Percentiles rank a stretch among this genome's conserved stretches.
Evolutionary conservation across 2,888 invertebrate genomes (phyloP).

Genomic region (Trileptium ribeirensis): DNA sequence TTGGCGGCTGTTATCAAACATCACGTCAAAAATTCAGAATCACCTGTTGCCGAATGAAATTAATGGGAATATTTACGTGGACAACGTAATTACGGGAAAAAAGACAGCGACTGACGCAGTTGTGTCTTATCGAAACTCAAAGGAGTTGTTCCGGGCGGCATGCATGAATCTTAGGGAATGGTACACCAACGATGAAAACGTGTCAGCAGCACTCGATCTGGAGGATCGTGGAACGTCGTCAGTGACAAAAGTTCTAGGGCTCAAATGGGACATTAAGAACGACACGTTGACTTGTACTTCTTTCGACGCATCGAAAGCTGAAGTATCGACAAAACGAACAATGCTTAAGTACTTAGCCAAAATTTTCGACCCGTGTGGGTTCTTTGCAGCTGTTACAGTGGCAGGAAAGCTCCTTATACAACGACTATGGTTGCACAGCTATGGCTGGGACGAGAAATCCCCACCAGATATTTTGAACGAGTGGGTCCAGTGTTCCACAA

Average conservation of each 20-base stretch:
- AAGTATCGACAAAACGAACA: constrained; percentile 26
- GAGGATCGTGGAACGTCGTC: background rate
- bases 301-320: background rate
- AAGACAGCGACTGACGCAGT: constrained; percentile 20
- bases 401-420: constrained; percentile 40
- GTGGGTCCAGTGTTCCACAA: background rate
- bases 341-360: constrained; percentile 32
- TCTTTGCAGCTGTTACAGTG: constrained; percentile 29
- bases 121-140: constrained; percentile 16
- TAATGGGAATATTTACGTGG: constrained; percentile 32
- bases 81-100: constrained; percentile 24
- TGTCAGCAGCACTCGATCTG: background rate
- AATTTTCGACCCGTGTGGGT: constrained; percentile 37
- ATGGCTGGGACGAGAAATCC: constrained; percentile 40
- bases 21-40: background rate
- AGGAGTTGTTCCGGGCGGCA: constrained; percentile 25
- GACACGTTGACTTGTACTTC: constrained; percentile 12
- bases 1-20: constrained; percentile 6
- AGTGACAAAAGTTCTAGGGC: constrained; percentile 17
- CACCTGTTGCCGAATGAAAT: constrained; percentile 12
- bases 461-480: constrained; percentile 13
- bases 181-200: background rate
- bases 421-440: constrained; percentile 35
- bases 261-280: constrained; percentile 17
- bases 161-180: constrained; percentile 25